Conservation (phyloP, 2,113 vertebrate species). For the Embiotoca jacksoni region DNA sequence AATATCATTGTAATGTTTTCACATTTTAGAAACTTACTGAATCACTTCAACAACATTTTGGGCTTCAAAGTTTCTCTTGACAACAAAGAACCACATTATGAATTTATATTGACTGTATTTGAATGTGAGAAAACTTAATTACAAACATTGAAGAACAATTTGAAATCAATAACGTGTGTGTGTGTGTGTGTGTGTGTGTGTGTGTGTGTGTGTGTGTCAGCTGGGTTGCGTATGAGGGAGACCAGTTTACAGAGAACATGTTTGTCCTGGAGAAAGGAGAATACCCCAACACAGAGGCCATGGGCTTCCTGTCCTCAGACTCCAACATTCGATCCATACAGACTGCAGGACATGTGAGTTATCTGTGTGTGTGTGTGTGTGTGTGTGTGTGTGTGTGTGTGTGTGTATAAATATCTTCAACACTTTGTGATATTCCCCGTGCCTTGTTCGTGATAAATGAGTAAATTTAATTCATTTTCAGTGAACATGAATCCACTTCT, state of each 20-base stretch:
- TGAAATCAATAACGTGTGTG: not conserved
- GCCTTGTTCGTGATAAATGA: not conserved
- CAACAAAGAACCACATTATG: no score
- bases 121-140: not conserved
- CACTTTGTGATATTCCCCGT: not conserved
- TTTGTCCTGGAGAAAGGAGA: constrained; percentile 94
- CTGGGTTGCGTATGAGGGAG: constrained; percentile 91
- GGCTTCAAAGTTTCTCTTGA: no score
- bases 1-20: no score
- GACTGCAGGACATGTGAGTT: constrained; percentile 88
- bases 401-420: not conserved
- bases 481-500: not conserved
- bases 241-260: constrained; percentile 90
- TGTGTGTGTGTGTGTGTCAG: constrained; percentile 75
- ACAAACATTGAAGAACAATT: not conserved
- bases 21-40: no score
- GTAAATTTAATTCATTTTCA: not conserved
- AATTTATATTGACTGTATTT: not conserved
- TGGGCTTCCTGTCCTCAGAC: constrained; percentile 87
- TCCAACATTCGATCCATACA: constrained; percentile 86
- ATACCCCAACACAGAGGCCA: constrained; percentile 86
- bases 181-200: constrained; percentile 37
- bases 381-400: no score
- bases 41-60: no score
- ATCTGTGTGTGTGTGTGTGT: no score